A percentile compares a stretch with the other conserved stretches of the same genome.
Conservation (phyloP, 2,113 vertebrate species). For the Dipodomys ordii region DNA sequence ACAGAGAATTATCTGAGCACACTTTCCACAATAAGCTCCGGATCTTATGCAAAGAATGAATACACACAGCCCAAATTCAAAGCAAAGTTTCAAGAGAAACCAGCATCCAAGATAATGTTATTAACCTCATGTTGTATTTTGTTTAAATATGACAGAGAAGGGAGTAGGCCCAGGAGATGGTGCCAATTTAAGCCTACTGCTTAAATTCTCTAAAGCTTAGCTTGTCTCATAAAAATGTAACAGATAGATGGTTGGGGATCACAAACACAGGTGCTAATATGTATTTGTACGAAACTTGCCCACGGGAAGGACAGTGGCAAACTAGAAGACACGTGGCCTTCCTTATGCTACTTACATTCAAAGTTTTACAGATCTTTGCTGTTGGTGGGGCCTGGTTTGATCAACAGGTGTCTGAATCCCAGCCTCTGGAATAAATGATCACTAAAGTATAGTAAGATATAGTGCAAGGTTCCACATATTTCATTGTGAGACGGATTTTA, state of each 20-base stretch:
- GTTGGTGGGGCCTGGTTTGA: background rate
- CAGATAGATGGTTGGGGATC: background rate
- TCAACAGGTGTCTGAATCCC: background rate
- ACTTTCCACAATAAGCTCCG: constrained; percentile 45
- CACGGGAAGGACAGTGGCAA: background rate
- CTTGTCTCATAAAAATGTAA: background rate
- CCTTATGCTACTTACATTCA: background rate
- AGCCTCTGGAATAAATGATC: background rate
- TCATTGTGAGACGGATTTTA: background rate
- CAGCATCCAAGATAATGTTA: background rate
- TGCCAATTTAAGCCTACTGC: background rate
- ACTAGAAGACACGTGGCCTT: background rate
- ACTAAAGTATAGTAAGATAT: background rate
- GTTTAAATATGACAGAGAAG: background rate
- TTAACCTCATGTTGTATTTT: background rate
- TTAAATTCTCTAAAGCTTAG: background rate
- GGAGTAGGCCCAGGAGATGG: background rate
- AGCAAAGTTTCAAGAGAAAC: constrained; percentile 47
- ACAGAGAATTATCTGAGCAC: constrained; percentile 37
- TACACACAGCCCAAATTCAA: background rate
- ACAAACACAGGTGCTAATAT: background rate
- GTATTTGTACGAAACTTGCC: too few relatives aligned
- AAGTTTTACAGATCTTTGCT: too few relatives aligned
- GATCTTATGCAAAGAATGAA: constrained; percentile 60
- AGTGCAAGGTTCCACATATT: background rate